phyloP scores from a whole-genome alignment of 2,113 vertebrate genomes.

The Embiotoca jacksoni region DNA sequence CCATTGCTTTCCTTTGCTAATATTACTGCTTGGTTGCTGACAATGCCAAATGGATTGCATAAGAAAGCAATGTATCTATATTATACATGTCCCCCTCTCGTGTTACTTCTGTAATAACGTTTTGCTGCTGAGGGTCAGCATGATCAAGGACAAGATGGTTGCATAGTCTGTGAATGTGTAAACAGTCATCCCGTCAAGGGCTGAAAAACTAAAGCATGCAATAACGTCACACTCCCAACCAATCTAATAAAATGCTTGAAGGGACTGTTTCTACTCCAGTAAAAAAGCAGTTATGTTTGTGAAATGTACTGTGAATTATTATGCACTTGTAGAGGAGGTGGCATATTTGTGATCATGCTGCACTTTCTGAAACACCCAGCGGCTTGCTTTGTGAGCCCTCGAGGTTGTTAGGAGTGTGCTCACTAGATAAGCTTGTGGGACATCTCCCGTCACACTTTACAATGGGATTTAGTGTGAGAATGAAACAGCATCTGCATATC shows the following conservation, averaged over 20 bases:
- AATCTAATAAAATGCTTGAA: constrained; percentile 48
- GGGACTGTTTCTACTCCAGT: constrained; percentile 25
- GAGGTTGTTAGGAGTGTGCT: constrained; percentile 55
- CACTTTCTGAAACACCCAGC: constrained; percentile 44
- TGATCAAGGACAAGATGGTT: constrained; percentile 2
- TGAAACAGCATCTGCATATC: constrained; percentile 37
- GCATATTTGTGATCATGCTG: constrained; percentile 58
- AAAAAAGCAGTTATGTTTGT: constrained; percentile 46
- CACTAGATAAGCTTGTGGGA: constrained; percentile 62
- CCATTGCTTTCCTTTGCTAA: constrained; percentile 11
- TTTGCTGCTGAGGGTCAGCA: not conserved
- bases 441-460: constrained; percentile 43
- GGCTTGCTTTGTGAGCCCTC: constrained; percentile 52
- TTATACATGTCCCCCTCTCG: not conserved
- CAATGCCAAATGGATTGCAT: constrained; percentile 25
- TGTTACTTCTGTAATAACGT: constrained; percentile 9
- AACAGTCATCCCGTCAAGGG: constrained; percentile 2
- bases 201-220: constrained; percentile 14
- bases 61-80: constrained; percentile 21
- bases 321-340: constrained; percentile 34
- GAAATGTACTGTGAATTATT: constrained; percentile 50
- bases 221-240: constrained; percentile 15
- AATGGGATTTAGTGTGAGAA: constrained; percentile 54
- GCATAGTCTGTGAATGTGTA: constrained; percentile 9
- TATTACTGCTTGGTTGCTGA: not conserved